These are phyloP conservation scores for Adoxophyes honmai DNA, from an alignment of 1,140 invertebrate species.

Conservation along the genomic window DNA sequence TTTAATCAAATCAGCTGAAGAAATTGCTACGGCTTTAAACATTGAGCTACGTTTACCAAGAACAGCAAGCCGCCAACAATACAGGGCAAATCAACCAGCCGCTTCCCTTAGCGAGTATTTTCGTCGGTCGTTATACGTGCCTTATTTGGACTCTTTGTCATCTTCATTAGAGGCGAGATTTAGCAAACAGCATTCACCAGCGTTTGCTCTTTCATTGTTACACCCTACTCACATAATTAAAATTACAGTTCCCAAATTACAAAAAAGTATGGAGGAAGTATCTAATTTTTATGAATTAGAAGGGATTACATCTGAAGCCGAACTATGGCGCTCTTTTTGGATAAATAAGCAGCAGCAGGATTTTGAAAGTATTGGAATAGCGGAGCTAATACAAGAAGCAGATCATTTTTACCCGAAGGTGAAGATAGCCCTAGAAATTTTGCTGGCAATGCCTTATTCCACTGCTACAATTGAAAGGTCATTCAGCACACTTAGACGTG, in stretches of 20 bases:
- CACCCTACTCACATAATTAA: no score
- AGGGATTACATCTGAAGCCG: neutral
- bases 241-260: no score
- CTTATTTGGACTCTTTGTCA: no score
- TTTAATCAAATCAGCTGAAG: neutral
- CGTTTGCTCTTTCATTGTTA: no score
- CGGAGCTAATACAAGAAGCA: neutral
- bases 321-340: no score
- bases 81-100: neutral
- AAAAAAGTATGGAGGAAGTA: neutral
- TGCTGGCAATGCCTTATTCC: neutral
- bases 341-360: no score
- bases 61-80: neutral
- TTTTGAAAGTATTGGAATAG: neutral
- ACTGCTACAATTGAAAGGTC: neutral
- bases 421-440: slow-evolving; percentile 2
- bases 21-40: slow-evolving; percentile 4
- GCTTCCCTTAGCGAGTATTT: neutral
- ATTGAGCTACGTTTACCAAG: neutral
- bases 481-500: neutral
- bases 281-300: neutral
- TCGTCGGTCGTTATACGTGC: no score
- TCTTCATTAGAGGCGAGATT: no score
- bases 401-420: neutral
- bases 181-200: no score